Evolutionary conservation across 2,888 invertebrate species (phyloP), one percentile per base, ranked within the genome.

Genomic region (Teleiodes luculella): DNA sequence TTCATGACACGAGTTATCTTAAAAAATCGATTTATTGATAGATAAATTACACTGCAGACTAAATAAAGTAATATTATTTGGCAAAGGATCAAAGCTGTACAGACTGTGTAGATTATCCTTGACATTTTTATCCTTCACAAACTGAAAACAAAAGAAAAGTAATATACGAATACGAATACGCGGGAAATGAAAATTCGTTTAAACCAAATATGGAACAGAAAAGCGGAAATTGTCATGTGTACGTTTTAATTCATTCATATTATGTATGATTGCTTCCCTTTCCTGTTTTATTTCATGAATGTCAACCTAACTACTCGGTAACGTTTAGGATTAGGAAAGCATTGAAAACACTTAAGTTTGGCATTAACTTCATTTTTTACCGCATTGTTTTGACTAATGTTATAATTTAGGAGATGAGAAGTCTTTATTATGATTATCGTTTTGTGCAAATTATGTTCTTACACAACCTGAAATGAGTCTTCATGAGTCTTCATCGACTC

Each of bases 221-320:
- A 36, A 24, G 43, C 55, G 56, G 20, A n/a, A 28, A 28, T 24
- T 28, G 43, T 28, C 43, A 28, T 20, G 43, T n/a, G 3, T 4
- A 24, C 28, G 24, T 43, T 43, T 6, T 20, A 20, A 43, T 24
- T 43, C 43, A 20, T 28, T 43, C 43, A 28, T 41, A 28, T 11
- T 28, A 28, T 43, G 5, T 16, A 16, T 56, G 52, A 31, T 50
- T 61, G 64, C 63, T 56, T 64, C 58, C 63, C 51, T 57, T 62
- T 63, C 56, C 54, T 41, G 55, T 57, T 65, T 60, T 57, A 61
- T 20, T 58, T 61, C 54, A 54, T 47, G 49, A 49, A 56, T 57
- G 57, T 58, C 36, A 50, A 57, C 50, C n/a, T 58, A 55, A 52
- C 33, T 41, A 33, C 33, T 24, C 24, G 6, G 24, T 24, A 24